Conservation (phyloP, 2,888 invertebrate genomes). For the Harpalus rubripes region DNA sequence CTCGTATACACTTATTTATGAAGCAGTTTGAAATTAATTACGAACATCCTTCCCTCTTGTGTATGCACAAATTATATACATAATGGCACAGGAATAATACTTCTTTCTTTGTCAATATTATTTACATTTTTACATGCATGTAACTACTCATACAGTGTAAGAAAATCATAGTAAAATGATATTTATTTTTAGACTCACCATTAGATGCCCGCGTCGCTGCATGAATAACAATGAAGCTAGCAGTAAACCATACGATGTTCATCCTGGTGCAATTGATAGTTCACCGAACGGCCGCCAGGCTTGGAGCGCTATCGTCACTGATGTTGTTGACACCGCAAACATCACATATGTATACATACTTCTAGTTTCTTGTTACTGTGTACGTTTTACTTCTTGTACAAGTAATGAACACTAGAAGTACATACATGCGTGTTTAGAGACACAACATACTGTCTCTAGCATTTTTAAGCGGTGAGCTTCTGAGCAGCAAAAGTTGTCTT, state of each 20-base stretch:
- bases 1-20: too few relatives aligned
- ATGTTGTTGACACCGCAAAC: conserved; percentile 24
- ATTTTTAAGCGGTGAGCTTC: not conserved
- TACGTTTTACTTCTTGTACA: conserved; percentile 26
- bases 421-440: conserved; percentile 1
- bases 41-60: not conserved
- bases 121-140: not conserved
- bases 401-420: conserved; percentile 32
- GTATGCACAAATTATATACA: not conserved
- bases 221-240: conserved; percentile 14
- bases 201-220: not conserved
- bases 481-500: not conserved
- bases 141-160: not conserved
- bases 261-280: conserved; percentile 31
- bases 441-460: not conserved
- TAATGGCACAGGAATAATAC: not conserved
- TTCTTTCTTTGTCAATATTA: not conserved
- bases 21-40: too few relatives aligned
- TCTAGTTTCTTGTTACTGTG: conserved; percentile 18
- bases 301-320: conserved; percentile 6
- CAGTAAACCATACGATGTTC: conserved; percentile 24
- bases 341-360: conserved; percentile 28
- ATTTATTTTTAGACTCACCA: not conserved
- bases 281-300: conserved; percentile 2
- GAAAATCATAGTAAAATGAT: not conserved